Evolutionary conservation across 2,113 vertebrate species (phyloP), one percentile per base, ranked within the genome.

Genomic region (Microcebus griseorufus): DNA sequence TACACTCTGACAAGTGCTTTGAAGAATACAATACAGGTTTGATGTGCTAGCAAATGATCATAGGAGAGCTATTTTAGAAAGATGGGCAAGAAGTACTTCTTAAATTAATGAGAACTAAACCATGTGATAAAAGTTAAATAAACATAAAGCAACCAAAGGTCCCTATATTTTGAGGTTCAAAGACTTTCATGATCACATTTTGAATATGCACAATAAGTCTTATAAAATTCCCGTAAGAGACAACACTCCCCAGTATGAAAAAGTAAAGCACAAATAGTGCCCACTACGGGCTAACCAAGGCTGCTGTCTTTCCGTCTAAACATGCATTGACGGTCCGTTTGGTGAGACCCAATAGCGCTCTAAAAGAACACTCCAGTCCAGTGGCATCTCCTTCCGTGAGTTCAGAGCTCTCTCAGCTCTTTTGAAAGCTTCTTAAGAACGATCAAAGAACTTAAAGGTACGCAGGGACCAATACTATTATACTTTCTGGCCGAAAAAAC

Each of bases 101-200:
- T 48, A 48, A 72, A 90, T 1, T 81, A 17, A 88, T 67, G 53
- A 87, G 22, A 87, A 97, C 14, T 65, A 23, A 60, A 37, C 27
- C 76, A 72, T 65, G 16, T 39, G 45, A 80, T 23, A 80, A 79
- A 90, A 53, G 10, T 48, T 27, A 27, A 72, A 70, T 42, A 79
- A 67, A 10, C 39, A 88, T 69, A 60, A 92, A 93, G 42, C 93
- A 96, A 94, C 29, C 78, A 86, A 83, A 84, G 13, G 65, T 70
- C 39, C 9, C 81, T 67, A 62, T 20, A 76, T 87, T 94, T 86
- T 84, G 39, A 79, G 20, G 42, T 83, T 92, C 65, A 45, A 86
- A 87, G 42, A 88, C 23, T 85, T 65, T 75, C 88, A 45, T 8
- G 45, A 88, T 32, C 53, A 83, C 34, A 93, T 29, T 48, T 32